Percentiles rank a stretch among this genome's conserved stretches.
Conservation (phyloP, 2,113 vertebrate species). For the Centropus bengalensis region DNA sequence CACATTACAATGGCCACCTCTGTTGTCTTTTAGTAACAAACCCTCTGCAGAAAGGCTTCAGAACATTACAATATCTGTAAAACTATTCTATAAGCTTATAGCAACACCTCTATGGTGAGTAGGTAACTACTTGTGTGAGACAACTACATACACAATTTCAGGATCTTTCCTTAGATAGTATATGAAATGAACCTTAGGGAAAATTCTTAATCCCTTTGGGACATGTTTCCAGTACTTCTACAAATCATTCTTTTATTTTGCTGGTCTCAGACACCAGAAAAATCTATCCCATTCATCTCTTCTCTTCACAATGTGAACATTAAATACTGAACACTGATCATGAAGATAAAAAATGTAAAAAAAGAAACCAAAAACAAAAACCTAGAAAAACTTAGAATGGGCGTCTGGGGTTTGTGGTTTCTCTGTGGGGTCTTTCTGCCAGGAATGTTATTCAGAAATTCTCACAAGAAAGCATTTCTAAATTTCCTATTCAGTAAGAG, state of each 20-base stretch:
- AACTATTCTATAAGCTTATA: background rate
- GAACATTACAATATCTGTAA: background rate
- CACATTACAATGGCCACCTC: background rate
- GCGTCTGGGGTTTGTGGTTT: too few relatives aligned
- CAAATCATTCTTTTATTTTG: background rate
- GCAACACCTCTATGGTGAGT: background rate
- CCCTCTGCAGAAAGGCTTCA: background rate
- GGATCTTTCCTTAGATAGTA: background rate
- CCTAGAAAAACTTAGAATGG: background rate
- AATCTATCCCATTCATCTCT: background rate
- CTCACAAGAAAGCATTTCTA: background rate
- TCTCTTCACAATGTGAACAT: rapidly evolving
- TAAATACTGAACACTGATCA: background rate
- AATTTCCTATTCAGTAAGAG: background rate
- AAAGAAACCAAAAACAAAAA: too few relatives aligned
- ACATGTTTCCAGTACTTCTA: background rate
- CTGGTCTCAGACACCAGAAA: background rate
- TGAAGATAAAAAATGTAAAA: background rate
- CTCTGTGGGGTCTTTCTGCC: background rate
- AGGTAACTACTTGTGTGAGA: background rate
- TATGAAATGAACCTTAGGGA: background rate
- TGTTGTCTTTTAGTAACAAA: background rate
- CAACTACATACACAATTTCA: background rate
- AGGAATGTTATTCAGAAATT: background rate
- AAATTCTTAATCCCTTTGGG: background rate